A percentile compares a stretch with the other conserved stretches of the same genome.
Evolutionary conservation across 2,888 invertebrate species (phyloP).

Genomic region (Agrochola lychnidis): DNA sequence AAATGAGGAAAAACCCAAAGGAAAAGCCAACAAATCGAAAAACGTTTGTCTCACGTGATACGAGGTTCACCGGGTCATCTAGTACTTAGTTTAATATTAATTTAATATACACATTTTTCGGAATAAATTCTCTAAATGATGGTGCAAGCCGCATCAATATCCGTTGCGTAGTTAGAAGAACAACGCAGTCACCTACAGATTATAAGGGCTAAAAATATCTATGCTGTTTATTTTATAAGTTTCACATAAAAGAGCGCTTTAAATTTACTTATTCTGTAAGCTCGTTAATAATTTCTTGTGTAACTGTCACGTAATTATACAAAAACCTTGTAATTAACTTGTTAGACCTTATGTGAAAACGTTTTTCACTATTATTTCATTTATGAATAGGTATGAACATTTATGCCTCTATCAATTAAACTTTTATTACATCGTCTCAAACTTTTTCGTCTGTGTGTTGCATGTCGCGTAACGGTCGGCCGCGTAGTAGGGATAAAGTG

Average conservation of each 20-base stretch:
- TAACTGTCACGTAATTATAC: slow-evolving; percentile 18
- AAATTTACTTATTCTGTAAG: slow-evolving; percentile 1
- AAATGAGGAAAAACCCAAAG: no score
- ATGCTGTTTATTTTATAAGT: not conserved
- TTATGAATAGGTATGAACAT: not conserved
- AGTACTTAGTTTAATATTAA: no score
- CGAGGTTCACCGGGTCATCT: no score
- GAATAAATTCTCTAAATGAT: no score
- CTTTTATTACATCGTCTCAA: no score
- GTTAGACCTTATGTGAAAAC: slow-evolving; percentile 5
- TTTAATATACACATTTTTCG: not conserved
- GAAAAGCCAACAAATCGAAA: no score
- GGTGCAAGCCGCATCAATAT: not conserved
- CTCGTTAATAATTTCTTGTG: slow-evolving; percentile 20
- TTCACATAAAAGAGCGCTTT: not conserved
- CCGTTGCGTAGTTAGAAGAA: not conserved
- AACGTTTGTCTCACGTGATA: no score
- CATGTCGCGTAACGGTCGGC: no score
- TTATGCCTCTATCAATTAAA: not conserved
- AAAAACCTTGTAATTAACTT: slow-evolving; percentile 33
- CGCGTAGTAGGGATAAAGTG: no score
- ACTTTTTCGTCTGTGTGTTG: no score
- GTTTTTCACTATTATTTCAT: slow-evolving; percentile 1
- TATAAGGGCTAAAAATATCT: not conserved
- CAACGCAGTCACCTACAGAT: not conserved